Evolutionary conservation across 2,113 vertebrate species (phyloP).

Genomic region (Chionodraco myersi): DNA sequence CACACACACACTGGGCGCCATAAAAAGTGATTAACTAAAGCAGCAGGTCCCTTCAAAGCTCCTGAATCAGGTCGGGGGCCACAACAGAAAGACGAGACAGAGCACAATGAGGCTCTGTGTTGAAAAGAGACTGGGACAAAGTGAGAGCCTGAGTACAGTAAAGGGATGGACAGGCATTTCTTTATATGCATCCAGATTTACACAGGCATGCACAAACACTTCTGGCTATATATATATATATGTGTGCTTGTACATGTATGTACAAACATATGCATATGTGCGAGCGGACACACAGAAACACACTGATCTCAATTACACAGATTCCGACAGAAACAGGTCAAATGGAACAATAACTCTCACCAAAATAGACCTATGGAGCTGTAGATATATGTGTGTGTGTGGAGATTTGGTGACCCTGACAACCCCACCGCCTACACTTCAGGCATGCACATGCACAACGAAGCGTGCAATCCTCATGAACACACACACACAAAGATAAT

Average conservation of each 20-base stretch:
- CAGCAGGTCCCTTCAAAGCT: slow-evolving; percentile 73
- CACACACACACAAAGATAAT: slow-evolving; percentile 11
- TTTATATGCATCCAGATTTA: not conserved
- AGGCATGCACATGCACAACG: not conserved
- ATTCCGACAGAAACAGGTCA: slow-evolving; percentile 8
- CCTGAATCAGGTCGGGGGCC: slow-evolving; percentile 74
- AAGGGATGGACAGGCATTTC: not conserved
- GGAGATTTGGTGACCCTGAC: slow-evolving; percentile 25
- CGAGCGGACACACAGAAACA: not conserved
- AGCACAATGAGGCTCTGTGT: slow-evolving; percentile 79
- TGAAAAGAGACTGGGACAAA: slow-evolving; percentile 42
- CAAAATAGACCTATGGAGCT: slow-evolving; percentile 20
- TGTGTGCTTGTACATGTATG: not conserved
- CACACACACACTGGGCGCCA: slow-evolving; percentile 17
- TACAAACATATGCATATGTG: not conserved
- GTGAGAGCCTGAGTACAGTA: slow-evolving; percentile 48
- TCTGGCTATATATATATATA: not conserved
- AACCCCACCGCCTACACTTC: not conserved
- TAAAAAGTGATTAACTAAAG: slow-evolving; percentile 76
- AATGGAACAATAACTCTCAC: not conserved
- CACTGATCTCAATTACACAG: not conserved
- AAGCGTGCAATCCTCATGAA: slow-evolving; percentile 1
- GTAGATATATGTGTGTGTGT: slow-evolving; percentile 1
- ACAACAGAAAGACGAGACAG: slow-evolving; percentile 58
- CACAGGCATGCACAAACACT: not conserved